Percentiles rank a stretch among this genome's conserved stretches.
Conservation (phyloP, 35 echinoderm and acorn worm genomes). For the Apostichopus californicus region DNA sequence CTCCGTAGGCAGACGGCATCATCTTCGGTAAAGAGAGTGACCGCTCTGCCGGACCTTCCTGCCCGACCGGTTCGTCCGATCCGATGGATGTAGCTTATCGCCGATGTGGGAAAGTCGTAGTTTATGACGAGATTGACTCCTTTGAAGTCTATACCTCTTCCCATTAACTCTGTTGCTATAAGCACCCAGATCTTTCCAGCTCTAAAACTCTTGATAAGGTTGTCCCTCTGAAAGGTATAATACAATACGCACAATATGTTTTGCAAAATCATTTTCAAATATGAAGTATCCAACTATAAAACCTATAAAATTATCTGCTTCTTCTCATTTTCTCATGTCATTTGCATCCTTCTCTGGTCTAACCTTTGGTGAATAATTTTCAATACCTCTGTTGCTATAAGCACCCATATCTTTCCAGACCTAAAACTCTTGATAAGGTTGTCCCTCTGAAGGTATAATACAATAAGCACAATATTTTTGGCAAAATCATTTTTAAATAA, state of each 20-base stretch:
- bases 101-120: constrained; percentile 97
- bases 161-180: constrained; percentile 96
- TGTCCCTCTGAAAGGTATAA: constrained; percentile 72
- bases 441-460: constrained; percentile 66
- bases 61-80: constrained; percentile 91
- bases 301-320: too few species aligned
- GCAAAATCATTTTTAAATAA: too few species aligned
- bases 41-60: constrained; percentile 73
- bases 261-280: too few species aligned
- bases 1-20: constrained; percentile 79
- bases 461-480: too few species aligned
- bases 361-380: too few species aligned
- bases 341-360: too few species aligned
- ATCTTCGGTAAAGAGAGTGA: constrained; percentile 95
- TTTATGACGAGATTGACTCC: constrained; percentile 97
- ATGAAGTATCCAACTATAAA: too few species aligned
- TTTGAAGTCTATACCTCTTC: constrained; percentile 97
- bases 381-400: too few species aligned
- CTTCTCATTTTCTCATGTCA: too few species aligned
- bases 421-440: too few species aligned
- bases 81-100: constrained; percentile 96
- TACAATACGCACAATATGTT: too few species aligned
- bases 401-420: too few species aligned
- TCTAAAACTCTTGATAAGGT: constrained; percentile 85
- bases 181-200: constrained; percentile 97